Evolutionary conservation across 2,113 vertebrate genomes (phyloP).

Genomic region (Prionailurus viverrinus): DNA sequence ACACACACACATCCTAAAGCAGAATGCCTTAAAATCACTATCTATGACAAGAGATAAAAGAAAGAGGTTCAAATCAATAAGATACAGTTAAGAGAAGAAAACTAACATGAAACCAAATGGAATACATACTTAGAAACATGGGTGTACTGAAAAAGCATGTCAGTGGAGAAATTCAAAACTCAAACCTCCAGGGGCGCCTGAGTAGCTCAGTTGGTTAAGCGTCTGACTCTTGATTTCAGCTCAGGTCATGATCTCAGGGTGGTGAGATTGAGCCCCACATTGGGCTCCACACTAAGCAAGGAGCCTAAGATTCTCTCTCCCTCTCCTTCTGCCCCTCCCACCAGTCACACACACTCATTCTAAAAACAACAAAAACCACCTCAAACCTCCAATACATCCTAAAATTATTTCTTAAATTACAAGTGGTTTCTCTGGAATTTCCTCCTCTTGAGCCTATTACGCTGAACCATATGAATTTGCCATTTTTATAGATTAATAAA

Average conservation of each 20-base stretch:
- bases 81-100: conserved; percentile 5
- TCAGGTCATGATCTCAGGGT: too few species aligned
- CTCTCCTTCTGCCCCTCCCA: too few species aligned
- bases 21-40: conserved; percentile 40
- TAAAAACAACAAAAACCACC: too few species aligned
- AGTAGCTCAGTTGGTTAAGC: too few species aligned
- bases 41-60: neutral
- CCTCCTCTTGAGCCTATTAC: neutral
- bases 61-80: neutral
- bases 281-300: too few species aligned
- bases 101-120: neutral
- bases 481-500: neutral
- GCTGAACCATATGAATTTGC: neutral
- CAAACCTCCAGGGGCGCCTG: neutral
- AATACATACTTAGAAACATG: conserved; percentile 2
- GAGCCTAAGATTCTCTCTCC: too few species aligned
- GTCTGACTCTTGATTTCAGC: too few species aligned
- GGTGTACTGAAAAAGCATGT: neutral
- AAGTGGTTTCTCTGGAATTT: neutral
- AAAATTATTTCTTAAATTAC: conserved; percentile 44
- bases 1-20: neutral
- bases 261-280: too few species aligned
- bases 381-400: neutral
- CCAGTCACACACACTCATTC: too few species aligned
- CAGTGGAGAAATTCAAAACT: conserved; percentile 46